Evolutionary conservation across 1,140 invertebrate species (phyloP).

Genomic region (Ganaspis sp.): DNA sequence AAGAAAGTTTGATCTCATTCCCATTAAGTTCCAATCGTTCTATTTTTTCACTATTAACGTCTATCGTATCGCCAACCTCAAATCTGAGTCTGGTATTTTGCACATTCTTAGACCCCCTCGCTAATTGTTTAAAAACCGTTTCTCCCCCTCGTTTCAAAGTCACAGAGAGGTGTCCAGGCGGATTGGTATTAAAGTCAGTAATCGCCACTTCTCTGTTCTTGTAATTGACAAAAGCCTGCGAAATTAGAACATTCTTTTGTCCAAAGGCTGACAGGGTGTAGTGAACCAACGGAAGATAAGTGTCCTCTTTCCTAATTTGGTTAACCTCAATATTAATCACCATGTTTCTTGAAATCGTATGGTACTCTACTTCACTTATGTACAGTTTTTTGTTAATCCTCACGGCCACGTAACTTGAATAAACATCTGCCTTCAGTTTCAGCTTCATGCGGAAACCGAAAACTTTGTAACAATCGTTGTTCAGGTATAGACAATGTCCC

Average conservation of each 20-base stretch:
- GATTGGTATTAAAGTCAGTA: neutral
- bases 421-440: neutral
- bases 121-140: too few relatives aligned
- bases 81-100: neutral
- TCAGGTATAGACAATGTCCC: neutral
- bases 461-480: neutral
- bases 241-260: neutral
- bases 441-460: neutral
- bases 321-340: neutral
- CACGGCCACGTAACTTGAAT: neutral
- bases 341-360: neutral
- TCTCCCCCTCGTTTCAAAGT: too few relatives aligned
- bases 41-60: neutral
- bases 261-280: neutral
- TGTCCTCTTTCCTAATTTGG: neutral
- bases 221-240: neutral
- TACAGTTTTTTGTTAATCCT: neutral
- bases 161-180: too few relatives aligned
- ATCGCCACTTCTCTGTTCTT: neutral
- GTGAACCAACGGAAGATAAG: neutral
- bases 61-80: neutral
- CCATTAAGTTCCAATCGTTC: neutral
- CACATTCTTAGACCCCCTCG: neutral
- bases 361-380: neutral
- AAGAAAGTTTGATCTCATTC: neutral